A percentile compares a stretch with the other conserved stretches of the same genome.
Evolutionary conservation across 2,113 vertebrate genomes (phyloP).

Genomic region (Strigops habroptila): DNA sequence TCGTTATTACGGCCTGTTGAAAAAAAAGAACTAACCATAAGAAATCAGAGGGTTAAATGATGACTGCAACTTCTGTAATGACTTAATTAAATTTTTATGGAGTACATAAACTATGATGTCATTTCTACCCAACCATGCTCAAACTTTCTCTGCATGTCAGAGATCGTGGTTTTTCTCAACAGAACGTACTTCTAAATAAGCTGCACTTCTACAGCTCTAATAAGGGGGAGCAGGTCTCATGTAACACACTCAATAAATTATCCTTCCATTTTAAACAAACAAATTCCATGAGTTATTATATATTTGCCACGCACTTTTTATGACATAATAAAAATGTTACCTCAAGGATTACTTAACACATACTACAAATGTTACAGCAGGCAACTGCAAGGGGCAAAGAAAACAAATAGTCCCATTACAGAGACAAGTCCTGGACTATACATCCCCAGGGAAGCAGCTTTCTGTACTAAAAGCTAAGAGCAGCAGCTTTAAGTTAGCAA

Average conservation of each 20-base stretch:
- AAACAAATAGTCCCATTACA: conserved; percentile 79
- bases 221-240: conserved; percentile 79
- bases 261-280: conserved; percentile 82
- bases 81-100: conserved; percentile 86
- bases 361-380: conserved; percentile 83
- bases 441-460: conserved; percentile 62
- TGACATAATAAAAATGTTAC: conserved; percentile 85
- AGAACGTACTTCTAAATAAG: conserved; percentile 78
- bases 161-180: conserved; percentile 75
- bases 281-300: conserved; percentile 84
- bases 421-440: conserved; percentile 71
- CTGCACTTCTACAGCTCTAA: conserved; percentile 75
- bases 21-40: conserved; percentile 79
- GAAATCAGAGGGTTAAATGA: conserved; percentile 84
- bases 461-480: conserved; percentile 70
- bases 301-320: conserved; percentile 85
- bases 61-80: conserved; percentile 84
- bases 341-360: conserved; percentile 87
- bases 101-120: conserved; percentile 83
- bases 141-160: conserved; percentile 68
- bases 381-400: conserved; percentile 83
- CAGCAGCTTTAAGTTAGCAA: conserved; percentile 64
- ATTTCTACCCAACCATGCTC: conserved; percentile 76
- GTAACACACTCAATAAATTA: conserved; percentile 87
- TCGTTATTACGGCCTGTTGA: conserved; percentile 76